Conservation (phyloP, 2,797 vertebrate species). For the Tadarida brasiliensis region DNA sequence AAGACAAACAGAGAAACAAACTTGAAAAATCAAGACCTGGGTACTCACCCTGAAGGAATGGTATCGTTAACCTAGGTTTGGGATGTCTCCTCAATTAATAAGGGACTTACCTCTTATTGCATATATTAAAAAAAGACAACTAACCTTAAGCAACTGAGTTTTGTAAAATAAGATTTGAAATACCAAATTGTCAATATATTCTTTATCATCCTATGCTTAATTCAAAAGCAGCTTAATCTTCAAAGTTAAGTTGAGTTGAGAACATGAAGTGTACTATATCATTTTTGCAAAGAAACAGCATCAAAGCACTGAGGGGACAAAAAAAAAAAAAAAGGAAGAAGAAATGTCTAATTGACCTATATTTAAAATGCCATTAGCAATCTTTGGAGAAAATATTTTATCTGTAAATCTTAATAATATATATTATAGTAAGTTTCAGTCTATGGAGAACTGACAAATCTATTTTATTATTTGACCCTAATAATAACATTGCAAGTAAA, state of each 20-base stretch:
- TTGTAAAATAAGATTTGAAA: neutral
- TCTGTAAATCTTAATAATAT: neutral
- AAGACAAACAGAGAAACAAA: constrained; percentile 65
- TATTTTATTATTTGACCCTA: neutral
- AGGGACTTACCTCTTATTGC: neutral
- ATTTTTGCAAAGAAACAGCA: neutral
- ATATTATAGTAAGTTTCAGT: neutral
- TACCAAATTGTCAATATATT: neutral
- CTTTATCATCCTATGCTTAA: neutral
- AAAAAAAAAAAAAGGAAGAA: neutral
- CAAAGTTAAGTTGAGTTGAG: neutral
- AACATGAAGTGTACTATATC: neutral
- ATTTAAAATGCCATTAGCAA: neutral
- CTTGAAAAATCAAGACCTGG: constrained; percentile 47
- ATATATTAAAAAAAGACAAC: neutral
- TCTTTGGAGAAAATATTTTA: neutral
- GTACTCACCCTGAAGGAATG: neutral
- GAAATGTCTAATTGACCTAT: neutral
- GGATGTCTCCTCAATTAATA: neutral
- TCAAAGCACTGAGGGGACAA: neutral
- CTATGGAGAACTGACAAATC: neutral
- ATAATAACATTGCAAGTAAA: neutral
- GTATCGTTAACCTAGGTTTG: neutral
- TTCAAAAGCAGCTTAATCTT: neutral
- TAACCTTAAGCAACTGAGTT: neutral